phyloP scores from a whole-genome alignment of 2,113 vertebrate species.

The Smithornis capensis region DNA sequence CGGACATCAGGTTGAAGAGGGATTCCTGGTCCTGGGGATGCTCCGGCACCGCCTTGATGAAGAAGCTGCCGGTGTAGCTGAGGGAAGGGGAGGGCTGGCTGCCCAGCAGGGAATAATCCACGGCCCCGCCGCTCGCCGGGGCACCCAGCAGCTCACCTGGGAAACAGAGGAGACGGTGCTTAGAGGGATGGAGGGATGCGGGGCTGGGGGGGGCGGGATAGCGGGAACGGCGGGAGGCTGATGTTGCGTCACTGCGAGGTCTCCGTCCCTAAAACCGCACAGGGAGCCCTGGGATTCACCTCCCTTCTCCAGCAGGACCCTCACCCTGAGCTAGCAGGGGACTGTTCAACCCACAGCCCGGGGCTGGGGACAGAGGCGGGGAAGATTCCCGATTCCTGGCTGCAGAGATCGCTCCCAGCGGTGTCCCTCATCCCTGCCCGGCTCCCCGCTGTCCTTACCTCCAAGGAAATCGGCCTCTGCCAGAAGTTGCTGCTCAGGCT shows the following conservation, averaged over 20 bases:
- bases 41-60: slow-evolving; percentile 91
- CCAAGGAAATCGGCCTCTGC: slow-evolving; percentile 79
- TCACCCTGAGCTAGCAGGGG: neutral
- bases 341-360: neutral
- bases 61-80: slow-evolving; percentile 96
- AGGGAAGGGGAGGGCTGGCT: slow-evolving; percentile 85
- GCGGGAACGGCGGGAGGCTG: neutral
- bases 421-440: neutral
- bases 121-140: slow-evolving; percentile 78
- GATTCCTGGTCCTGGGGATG: slow-evolving; percentile 92
- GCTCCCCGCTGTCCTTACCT: slow-evolving; percentile 73
- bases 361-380: neutral
- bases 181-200: neutral
- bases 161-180: neutral
- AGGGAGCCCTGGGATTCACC: neutral
- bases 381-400: neutral
- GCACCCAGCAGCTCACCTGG: slow-evolving; percentile 84
- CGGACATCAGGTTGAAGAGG: slow-evolving; percentile 96
- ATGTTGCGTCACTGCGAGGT: neutral
- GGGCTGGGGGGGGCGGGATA: neutral
- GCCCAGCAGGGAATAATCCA: slow-evolving; percentile 85
- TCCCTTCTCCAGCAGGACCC: neutral
- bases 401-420: neutral
- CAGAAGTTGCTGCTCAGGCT: slow-evolving; percentile 75
- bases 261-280: neutral